Evolutionary conservation across 2,797 vertebrate genomes (phyloP), one percentile per base, ranked within the genome.

Genomic region (Sphaeramia orbicularis): DNA sequence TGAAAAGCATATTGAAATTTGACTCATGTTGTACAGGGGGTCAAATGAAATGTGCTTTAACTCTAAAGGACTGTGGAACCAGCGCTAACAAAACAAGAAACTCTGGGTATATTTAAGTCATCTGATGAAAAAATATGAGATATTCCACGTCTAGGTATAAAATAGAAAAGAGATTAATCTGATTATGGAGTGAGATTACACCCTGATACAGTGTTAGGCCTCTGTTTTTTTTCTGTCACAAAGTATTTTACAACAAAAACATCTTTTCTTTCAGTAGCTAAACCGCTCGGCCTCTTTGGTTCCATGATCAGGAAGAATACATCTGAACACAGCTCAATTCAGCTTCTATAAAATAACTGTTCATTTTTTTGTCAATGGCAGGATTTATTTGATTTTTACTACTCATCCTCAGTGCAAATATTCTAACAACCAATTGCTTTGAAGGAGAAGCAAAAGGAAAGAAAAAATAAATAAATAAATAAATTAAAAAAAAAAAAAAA

Each of bases 341-440:
- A 89, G 91, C 89, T 94, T 95, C 95, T 97, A 98, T 95, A 98
- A 98, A 99, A 98, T 97, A 97, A 95, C 92, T 88, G 95, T 93
- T 78, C 74, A 41, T 80, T 78, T 74, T 83, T n/a, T n/a, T n/a
- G n/a, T n/a, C 93, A 96, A 96, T 96, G 96, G 96, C 96, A 95
- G 94, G 95, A 89, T 93, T 88, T 90, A 89, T 71, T 81, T 65
- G 21, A 7, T 54, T 52, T 51, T 42, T 37, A 93, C 94, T 94
- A 94, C 93, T 95, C 94, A 94, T 96, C 94, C 75, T 96, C 96
- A 98, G 97, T 98, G 97, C 97, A 99, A 98, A 98, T 95, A 94
- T 92, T 94, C 84, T 94, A 95, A 96, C 94, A 95, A 96, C 94
- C 94, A 88, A 94, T 95, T 91, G 93, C 94, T 96, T 87, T 89